Conservation (phyloP, 2,797 vertebrate species). For the Poecile montanus region DNA sequence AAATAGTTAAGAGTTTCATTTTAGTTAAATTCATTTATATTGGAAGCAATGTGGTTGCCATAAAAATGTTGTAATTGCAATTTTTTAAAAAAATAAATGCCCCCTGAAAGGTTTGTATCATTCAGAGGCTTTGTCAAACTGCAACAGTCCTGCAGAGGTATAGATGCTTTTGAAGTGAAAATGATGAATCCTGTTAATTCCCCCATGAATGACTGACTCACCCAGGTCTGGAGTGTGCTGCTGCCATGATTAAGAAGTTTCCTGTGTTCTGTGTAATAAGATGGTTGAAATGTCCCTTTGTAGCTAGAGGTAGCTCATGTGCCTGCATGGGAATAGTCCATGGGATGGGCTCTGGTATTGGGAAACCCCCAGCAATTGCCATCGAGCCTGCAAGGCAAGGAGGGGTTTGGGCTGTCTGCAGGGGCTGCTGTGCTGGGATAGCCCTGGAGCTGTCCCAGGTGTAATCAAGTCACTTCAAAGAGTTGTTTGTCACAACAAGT, state of each 20-base stretch:
- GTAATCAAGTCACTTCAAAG: background rate
- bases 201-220: background rate
- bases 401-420: background rate
- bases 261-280: background rate
- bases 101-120: background rate
- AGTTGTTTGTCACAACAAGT: background rate
- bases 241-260: background rate
- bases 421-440: background rate
- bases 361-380: background rate
- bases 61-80: background rate
- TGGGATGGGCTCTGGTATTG: background rate
- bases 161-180: background rate
- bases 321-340: background rate
- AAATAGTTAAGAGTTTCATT: background rate
- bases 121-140: background rate
- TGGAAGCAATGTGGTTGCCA: background rate
- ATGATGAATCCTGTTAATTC: background rate
- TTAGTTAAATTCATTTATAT: background rate
- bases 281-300: background rate
- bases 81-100: background rate
- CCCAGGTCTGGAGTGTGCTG: background rate
- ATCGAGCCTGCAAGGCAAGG: background rate
- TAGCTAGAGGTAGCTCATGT: background rate
- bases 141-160: background rate
- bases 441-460: background rate